Evolutionary conservation across 2,797 vertebrate species (phyloP).

Genomic region (Lithobates pipiens): DNA sequence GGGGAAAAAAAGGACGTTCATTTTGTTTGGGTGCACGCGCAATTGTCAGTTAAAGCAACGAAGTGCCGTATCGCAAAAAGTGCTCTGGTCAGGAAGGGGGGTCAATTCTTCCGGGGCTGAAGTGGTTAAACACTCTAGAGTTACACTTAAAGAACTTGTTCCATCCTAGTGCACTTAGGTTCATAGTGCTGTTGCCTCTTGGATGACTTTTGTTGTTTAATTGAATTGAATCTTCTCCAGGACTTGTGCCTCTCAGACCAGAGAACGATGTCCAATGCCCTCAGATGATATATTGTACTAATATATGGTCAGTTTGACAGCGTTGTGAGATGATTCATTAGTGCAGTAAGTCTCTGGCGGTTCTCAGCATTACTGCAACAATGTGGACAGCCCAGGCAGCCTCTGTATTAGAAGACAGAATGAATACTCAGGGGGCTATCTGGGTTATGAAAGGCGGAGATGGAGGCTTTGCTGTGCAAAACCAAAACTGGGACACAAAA

Average conservation of each 20-base stretch:
- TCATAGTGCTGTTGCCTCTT: not conserved
- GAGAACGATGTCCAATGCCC: slow-evolving; percentile 63
- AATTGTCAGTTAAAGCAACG: too few relatives aligned
- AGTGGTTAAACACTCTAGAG: not conserved
- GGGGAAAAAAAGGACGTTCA: too few relatives aligned
- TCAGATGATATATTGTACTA: slow-evolving; percentile 68
- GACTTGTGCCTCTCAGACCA: slow-evolving; percentile 59
- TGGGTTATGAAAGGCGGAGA: slow-evolving; percentile 3
- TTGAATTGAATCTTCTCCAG: slow-evolving; percentile 63
- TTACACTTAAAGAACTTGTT: not conserved
- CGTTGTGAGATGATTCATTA: slow-evolving; percentile 66
- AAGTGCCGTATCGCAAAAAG: too few relatives aligned
- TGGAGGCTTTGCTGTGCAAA: not conserved
- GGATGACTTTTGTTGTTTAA: slow-evolving; percentile 64
- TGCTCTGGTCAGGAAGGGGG: too few relatives aligned
- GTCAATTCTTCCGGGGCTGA: too few relatives aligned
- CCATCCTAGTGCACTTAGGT: not conserved
- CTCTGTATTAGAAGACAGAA: slow-evolving; percentile 42
- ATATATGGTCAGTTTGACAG: slow-evolving; percentile 66
- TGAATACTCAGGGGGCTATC: slow-evolving; percentile 15
- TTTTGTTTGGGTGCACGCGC: too few relatives aligned
- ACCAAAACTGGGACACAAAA: slow-evolving; percentile 6
- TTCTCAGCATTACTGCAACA: slow-evolving; percentile 62
- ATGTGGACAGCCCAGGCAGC: slow-evolving; percentile 33
- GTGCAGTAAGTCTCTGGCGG: slow-evolving; percentile 64